Base-by-base conservation (phyloP, 2,888 invertebrate species). In the Plagodis dolabraria region DNA sequence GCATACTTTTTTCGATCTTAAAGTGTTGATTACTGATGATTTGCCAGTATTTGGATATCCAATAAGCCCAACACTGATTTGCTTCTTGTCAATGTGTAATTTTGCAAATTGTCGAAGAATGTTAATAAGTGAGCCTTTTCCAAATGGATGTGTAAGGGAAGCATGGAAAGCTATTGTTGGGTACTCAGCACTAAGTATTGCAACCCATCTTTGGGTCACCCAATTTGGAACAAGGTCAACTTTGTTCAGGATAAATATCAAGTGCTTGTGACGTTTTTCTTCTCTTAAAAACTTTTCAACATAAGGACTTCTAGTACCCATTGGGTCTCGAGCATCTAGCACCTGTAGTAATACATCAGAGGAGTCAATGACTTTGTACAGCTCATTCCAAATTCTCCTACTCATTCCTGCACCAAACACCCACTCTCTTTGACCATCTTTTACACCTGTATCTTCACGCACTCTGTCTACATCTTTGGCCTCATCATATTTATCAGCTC, bases 11-110 rank as follows among this genome's bases (percentile, higher is more conserved):
- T 99, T 99, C 8, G 97, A 96, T 56, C 98, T 94, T 57, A 99
- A 90, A 0, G 99, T 98, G 85, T 99, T 99, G 67, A 99, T 99
- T 6, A 99, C 96, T 0, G 99, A 99, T 64, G 99, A 99, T 89
- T 99, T 99, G 0, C 99, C 99, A 5, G 98, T 98, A 93, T 99
- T 99, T 2, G 99, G 99, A 85, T 99, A 99, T 0, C 99, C 99
- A 82, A 99, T 98, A 71, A 99, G 97, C 0, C 99, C 99, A 50
- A 99, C 98, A 82, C 98, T 99, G 62, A 99, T 99, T 93, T 99
- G 99, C 79, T 99, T 99, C 81, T 98, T 98, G 82, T 99, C 99
- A 60, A 96, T 93, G 79, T 99, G 99, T 10, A 99, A 92, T 87
- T 99, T 99, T 0, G 95, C 97, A 91, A 99, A 97, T 83, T 99